Conservation (phyloP, 2,888 invertebrate genomes). For the Margaritifera margaritifera region DNA sequence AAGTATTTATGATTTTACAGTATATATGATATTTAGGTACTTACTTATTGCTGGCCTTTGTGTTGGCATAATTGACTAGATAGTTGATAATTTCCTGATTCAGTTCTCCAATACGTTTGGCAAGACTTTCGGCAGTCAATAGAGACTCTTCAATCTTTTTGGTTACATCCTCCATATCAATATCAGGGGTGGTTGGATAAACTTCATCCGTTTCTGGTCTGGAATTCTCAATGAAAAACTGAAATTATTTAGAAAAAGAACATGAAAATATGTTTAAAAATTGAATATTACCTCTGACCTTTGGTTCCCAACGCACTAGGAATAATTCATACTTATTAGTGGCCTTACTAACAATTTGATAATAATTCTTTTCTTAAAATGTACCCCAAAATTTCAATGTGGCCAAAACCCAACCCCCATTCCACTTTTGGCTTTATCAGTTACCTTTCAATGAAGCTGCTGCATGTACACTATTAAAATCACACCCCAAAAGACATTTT, state of each 20-base stretch:
- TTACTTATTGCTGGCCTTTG: slow-evolving; percentile 70
- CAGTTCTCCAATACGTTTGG: slow-evolving; percentile 60
- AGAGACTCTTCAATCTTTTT: slow-evolving; percentile 63
- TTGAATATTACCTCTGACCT: not conserved
- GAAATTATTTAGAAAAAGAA: slow-evolving; percentile 10
- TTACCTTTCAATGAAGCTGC: no score
- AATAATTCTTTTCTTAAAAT: no score
- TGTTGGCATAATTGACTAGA: slow-evolving; percentile 61
- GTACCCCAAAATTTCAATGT: no score
- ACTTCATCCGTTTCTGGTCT: slow-evolving; percentile 65
- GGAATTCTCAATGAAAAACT: slow-evolving; percentile 70
- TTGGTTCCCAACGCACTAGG: not conserved
- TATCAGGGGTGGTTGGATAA: slow-evolving; percentile 55
- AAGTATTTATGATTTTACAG: no score
- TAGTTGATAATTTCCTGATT: slow-evolving; percentile 68
- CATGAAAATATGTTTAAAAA: not conserved
- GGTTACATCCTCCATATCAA: slow-evolving; percentile 64
- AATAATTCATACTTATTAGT: no score
- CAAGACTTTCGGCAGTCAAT: slow-evolving; percentile 56
- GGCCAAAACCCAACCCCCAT: no score
- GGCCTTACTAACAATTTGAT: no score
- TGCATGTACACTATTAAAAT: no score
- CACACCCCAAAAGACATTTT: no score
- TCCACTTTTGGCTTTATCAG: no score
- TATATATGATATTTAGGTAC: slow-evolving; percentile 15